Evolutionary conservation across 2,888 invertebrate species (phyloP), one percentile per base, ranked within the genome.

Genomic region (Idaea aversata): DNA sequence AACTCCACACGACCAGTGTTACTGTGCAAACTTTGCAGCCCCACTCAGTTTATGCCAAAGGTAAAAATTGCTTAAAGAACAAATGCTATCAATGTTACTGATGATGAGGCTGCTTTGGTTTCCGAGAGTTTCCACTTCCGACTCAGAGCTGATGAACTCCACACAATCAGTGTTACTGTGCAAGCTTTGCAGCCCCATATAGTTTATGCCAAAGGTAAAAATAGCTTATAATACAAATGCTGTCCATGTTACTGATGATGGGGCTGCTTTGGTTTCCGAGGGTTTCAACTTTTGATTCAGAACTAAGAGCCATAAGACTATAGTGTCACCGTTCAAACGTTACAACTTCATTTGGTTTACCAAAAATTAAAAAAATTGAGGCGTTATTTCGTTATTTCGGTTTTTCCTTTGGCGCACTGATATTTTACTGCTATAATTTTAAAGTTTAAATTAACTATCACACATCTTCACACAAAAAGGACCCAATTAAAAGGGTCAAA

Each of bases 71-170:
- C 96, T 71, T 93, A 93, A 13, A 85, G 94, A 35, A 93, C 94
- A 0, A 90, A 93, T 4, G 93, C 94, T 4, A 94, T 93, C 0
- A 90, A 93, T 47, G 93, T 94, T 4, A 87, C 90, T 0, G 88
- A 92, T 25, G 94, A 94, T 68, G 93, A 93, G 63, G 89, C 93
- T 66, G 95, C 96, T 5, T 93, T 94, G 66, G 95, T 96, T 83
- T 95, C 96, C 64, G 96, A 97, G 86, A 96, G 96, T 75, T 97
- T 97, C 93, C 96, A 96, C 88, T 96, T 97, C 89, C 94, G 96
- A 76, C 91, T 96, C 71, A 88, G 95, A 1, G 91, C 94, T 2
- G 93, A 94, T 62, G 94, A 95, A 78, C 90, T 96, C 47, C 96
- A 96, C 78, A 94, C 95, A 2, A 95, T 95, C 62, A 96, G 96